Evolutionary conservation across 2,113 vertebrate genomes (phyloP).

Genomic region (Galeopterus variegatus): DNA sequence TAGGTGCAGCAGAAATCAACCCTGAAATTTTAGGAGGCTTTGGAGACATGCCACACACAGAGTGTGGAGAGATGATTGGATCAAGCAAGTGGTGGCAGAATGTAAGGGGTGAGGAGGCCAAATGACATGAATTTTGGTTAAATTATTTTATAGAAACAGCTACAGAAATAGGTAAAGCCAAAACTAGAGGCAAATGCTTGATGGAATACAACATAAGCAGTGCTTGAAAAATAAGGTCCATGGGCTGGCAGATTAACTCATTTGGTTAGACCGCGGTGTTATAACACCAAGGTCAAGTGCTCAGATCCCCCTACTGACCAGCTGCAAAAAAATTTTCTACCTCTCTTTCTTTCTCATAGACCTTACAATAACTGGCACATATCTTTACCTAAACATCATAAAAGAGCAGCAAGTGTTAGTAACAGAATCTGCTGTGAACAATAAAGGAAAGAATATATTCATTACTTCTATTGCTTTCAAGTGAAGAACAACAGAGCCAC

Average conservation of each 20-base stretch:
- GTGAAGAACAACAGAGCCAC: neutral
- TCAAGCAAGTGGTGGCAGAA: neutral
- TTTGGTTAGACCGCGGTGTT: no score
- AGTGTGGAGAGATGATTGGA: neutral
- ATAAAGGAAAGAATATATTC: neutral
- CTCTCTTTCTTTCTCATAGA: neutral
- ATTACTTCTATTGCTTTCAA: neutral
- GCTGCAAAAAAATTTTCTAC: neutral
- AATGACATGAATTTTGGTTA: neutral
- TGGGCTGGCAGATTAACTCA: no score
- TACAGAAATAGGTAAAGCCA: neutral
- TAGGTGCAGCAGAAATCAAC: constrained; percentile 10
- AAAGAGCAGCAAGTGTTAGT: neutral
- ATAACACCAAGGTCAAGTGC: no score
- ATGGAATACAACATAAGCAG: neutral
- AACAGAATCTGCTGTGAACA: constrained; percentile 13
- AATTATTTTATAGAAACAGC: constrained; percentile 8
- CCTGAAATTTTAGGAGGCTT: constrained; percentile 35
- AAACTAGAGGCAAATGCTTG: neutral
- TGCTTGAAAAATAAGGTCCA: neutral
- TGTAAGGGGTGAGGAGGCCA: neutral
- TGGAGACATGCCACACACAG: neutral
- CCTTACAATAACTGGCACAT: neutral
- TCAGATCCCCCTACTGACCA: no score
- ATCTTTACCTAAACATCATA: constrained; percentile 26